Conservation (phyloP, 2,888 invertebrate genomes). For the Griposia aprilina region DNA sequence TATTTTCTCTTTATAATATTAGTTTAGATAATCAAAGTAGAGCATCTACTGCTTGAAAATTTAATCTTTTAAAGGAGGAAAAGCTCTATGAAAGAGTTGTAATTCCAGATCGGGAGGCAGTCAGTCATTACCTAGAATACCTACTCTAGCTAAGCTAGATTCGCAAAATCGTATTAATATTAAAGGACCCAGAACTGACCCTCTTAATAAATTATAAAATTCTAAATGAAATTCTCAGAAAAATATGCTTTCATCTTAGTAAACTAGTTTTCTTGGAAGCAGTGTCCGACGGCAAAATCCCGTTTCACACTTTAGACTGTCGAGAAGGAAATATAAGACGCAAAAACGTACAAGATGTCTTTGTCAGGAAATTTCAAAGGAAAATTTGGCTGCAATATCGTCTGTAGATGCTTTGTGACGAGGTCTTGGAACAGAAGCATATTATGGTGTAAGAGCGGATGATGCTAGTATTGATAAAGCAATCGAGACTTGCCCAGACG, state of each 20-base stretch:
- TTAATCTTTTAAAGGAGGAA: background rate
- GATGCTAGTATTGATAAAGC: background rate
- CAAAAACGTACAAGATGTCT: slow-evolving; percentile 11
- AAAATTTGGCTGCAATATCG: slow-evolving; percentile 35
- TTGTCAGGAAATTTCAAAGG: slow-evolving; percentile 38
- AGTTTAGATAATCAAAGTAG: background rate
- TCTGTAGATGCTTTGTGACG: slow-evolving; percentile 11
- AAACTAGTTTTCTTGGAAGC: slow-evolving; percentile 25
- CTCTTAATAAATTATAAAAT: slow-evolving; percentile 26
- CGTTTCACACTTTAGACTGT: slow-evolving; percentile 22
- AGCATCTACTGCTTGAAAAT: background rate
- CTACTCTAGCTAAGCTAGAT: background rate
- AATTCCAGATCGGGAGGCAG: background rate
- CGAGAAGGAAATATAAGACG: slow-evolving; percentile 35
- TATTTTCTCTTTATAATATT: too few relatives aligned
- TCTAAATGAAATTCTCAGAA: slow-evolving; percentile 32
- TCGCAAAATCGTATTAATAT: background rate
- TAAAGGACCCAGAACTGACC: background rate
- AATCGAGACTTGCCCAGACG: background rate
- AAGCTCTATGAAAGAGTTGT: background rate
- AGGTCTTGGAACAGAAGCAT: background rate
- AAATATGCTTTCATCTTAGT: slow-evolving; percentile 28
- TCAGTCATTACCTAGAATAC: background rate
- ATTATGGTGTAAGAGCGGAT: background rate
- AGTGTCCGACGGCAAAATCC: slow-evolving; percentile 11